Conservation (phyloP, 1,140 invertebrate genomes). For the Hyles vespertilio region DNA sequence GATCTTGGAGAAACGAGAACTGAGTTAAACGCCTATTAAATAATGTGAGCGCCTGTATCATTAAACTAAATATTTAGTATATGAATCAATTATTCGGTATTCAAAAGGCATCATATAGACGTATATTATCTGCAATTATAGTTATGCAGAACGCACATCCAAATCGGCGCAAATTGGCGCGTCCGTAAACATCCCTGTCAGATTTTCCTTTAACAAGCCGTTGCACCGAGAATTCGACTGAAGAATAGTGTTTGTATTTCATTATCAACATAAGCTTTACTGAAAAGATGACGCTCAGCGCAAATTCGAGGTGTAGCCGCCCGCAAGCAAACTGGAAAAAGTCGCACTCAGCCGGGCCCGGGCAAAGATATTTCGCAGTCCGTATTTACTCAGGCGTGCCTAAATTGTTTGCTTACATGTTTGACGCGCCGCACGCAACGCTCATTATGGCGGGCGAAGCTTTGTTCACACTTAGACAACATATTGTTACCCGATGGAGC, state of each 20-base stretch:
- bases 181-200: constrained; percentile 29
- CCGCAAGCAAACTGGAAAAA: constrained; percentile 44
- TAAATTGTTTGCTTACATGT: constrained; percentile 75
- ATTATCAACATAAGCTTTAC: constrained; percentile 70
- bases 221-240: constrained; percentile 50
- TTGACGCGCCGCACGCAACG: constrained; percentile 72
- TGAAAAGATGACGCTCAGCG: constrained; percentile 65
- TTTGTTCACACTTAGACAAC: constrained; percentile 73
- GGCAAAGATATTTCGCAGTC: constrained; percentile 69
- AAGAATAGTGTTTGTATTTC: constrained; percentile 70
- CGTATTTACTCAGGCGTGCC: constrained; percentile 74
- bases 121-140: too few species aligned
- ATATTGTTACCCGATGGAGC: constrained; percentile 67
- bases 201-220: constrained; percentile 53
- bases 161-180: background rate
- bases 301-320: constrained; percentile 59
- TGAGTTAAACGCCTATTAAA: background rate
- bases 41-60: background rate
- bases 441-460: constrained; percentile 68
- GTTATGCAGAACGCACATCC: too few species aligned
- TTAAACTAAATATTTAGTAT: background rate
- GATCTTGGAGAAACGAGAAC: too few species aligned
- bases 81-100: too few species aligned
- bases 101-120: too few species aligned
- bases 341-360: constrained; percentile 55